A percentile compares a stretch with the other conserved stretches of the same genome.
These are phyloP conservation scores for Myotis vivesi DNA, from an alignment of 2,797 vertebrate species.

Conservation along the genomic window DNA sequence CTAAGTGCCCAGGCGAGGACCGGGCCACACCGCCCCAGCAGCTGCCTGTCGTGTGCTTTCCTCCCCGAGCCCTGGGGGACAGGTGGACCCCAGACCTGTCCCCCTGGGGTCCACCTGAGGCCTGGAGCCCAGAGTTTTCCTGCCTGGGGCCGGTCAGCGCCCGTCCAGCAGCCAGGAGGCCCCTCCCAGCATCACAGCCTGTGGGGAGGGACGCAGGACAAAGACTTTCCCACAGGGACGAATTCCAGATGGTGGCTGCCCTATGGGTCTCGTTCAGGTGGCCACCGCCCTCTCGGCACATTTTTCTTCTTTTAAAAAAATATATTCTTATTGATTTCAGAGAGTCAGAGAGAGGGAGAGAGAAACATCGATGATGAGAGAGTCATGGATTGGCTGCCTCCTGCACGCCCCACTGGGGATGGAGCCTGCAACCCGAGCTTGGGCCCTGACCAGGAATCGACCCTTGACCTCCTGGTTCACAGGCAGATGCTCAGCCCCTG, in stretches of 20 bases:
- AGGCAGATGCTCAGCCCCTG: too few relatives aligned
- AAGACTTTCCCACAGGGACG: background rate
- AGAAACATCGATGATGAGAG: too few relatives aligned
- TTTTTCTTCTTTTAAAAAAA: background rate
- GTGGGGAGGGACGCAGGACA: background rate
- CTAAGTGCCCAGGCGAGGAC: background rate
- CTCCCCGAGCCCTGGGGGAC: too few relatives aligned
- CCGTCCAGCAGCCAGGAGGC: fast-evolving
- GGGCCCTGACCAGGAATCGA: too few relatives aligned
- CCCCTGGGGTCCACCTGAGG: background rate
- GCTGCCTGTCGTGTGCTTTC: fast-evolving
- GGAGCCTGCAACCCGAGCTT: too few relatives aligned
- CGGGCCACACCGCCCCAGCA: background rate
- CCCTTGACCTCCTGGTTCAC: too few relatives aligned
- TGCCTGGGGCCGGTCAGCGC: background rate
- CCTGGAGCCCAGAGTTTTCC: background rate
- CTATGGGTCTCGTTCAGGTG: fast-evolving
- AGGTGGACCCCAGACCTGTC: too few relatives aligned
- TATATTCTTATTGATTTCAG: too few relatives aligned
- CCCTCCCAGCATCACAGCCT: fast-evolving
- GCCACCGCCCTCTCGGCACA: background rate
- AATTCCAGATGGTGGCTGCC: background rate
- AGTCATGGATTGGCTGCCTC: too few relatives aligned
- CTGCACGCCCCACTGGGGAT: too few relatives aligned
- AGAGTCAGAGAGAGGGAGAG: too few relatives aligned